Evolutionary conservation across 1,140 invertebrate genomes (phyloP).

Genomic region (Penaeus indicus): DNA sequence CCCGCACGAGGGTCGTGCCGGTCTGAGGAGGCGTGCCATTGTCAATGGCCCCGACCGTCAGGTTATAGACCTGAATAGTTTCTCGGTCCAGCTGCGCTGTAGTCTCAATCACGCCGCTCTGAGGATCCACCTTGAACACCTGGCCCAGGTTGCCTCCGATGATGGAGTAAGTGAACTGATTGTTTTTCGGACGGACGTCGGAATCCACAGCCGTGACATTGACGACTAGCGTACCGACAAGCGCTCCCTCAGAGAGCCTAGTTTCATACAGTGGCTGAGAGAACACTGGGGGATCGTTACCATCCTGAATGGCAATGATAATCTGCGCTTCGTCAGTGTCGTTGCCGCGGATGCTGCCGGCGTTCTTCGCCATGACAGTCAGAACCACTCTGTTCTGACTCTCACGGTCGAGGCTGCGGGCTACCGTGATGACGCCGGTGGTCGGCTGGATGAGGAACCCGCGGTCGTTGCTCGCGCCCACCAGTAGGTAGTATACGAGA

Average conservation of each 20-base stretch:
- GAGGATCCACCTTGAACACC: slow-evolving; percentile 88
- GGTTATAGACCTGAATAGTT: slow-evolving; percentile 79
- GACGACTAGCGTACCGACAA: slow-evolving; percentile 80
- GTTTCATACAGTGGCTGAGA: slow-evolving; percentile 81
- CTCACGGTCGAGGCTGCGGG: slow-evolving; percentile 87
- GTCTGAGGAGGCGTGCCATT: slow-evolving; percentile 88
- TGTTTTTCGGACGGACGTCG: slow-evolving; percentile 90
- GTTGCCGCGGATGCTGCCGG: slow-evolving; percentile 90
- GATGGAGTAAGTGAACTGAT: slow-evolving; percentile 92
- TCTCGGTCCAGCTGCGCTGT: slow-evolving; percentile 85
- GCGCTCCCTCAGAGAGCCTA: slow-evolving; percentile 82
- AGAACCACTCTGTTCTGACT: slow-evolving; percentile 90
- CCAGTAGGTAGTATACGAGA: slow-evolving; percentile 90
- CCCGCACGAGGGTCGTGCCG: slow-evolving; percentile 84
- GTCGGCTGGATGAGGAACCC: slow-evolving; percentile 90
- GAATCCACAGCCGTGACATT: slow-evolving; percentile 90
- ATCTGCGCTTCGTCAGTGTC: slow-evolving; percentile 96
- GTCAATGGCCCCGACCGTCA: slow-evolving; percentile 92
- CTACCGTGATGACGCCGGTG: slow-evolving; percentile 87
- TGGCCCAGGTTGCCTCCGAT: slow-evolving; percentile 81
- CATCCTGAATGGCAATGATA: slow-evolving; percentile 92
- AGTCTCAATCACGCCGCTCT: slow-evolving; percentile 85
- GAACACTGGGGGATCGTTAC: slow-evolving; percentile 96
- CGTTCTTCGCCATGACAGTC: slow-evolving; percentile 94
- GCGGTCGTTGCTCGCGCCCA: slow-evolving; percentile 92